phyloP scores from a whole-genome alignment of 2,888 invertebrate species.

The Timandra comae region DNA sequence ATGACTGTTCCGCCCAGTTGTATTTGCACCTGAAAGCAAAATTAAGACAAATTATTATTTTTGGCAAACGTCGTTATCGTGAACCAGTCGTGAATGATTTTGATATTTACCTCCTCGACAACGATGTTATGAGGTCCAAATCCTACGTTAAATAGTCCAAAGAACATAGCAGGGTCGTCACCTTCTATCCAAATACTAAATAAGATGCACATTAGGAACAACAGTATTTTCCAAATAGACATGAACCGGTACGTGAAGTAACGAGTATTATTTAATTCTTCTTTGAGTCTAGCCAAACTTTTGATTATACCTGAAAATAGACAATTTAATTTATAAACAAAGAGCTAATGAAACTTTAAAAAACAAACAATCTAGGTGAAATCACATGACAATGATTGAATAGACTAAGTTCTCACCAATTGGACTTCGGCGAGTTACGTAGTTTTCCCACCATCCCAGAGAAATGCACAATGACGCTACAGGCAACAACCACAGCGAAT shows the following conservation, averaged over 20 bases:
- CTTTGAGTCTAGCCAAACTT: conserved; percentile 85
- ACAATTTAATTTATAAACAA: neutral
- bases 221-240: conserved; percentile 91
- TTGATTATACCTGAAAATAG: conserved; percentile 79
- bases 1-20: conserved; percentile 76
- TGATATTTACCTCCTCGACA: conserved; percentile 82
- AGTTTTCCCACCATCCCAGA: conserved; percentile 99
- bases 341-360: neutral
- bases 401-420: conserved; percentile 73
- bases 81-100: no score
- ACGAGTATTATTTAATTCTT: conserved; percentile 85
- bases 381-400: conserved; percentile 9
- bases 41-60: neutral
- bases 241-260: conserved; percentile 94
- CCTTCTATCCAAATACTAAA: conserved; percentile 85
- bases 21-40: conserved; percentile 74
- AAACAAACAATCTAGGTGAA: conserved; percentile 6
- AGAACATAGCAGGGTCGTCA: conserved; percentile 86
- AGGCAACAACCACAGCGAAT: conserved; percentile 90
- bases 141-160: conserved; percentile 83
- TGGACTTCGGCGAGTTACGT: conserved; percentile 90
- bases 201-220: conserved; percentile 86
- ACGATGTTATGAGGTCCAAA: conserved; percentile 88
- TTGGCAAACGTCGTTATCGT: no score
- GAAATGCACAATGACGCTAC: conserved; percentile 90